Percentiles rank a stretch among this genome's conserved stretches.
These are phyloP conservation scores for Andrena dorsata DNA, from an alignment of 2,888 invertebrate genomes.

Conservation along the genomic window DNA sequence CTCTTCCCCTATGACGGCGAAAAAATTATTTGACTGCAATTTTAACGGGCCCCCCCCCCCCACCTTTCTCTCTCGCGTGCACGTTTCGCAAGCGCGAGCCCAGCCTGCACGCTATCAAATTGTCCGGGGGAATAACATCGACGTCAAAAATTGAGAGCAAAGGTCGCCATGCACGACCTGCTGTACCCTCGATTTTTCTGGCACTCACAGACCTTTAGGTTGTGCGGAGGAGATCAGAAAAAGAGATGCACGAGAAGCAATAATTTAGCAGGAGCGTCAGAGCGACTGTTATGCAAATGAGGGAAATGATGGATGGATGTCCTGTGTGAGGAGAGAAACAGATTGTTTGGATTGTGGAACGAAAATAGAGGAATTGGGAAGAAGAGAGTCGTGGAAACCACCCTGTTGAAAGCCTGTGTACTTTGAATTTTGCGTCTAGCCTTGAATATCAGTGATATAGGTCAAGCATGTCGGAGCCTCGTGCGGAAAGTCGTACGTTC, in stretches of 20 bases:
- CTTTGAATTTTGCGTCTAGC: no score
- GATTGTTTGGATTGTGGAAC: no score
- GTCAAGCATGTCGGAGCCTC: no score
- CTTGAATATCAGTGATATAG: no score
- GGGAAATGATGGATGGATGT: no score
- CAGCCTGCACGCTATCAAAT: not conserved
- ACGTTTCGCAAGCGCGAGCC: not conserved
- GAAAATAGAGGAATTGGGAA: no score
- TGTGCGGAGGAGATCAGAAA: not conserved
- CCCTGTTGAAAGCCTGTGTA: no score
- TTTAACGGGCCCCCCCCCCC: no score
- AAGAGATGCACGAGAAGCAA: not conserved
- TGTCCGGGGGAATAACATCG: not conserved
- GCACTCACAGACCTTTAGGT: not conserved
- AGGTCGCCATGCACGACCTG: not conserved
- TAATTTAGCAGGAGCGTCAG: not conserved
- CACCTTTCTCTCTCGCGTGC: not conserved
- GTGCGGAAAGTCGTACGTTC: no score
- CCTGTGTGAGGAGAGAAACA: no score
- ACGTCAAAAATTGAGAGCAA: not conserved
- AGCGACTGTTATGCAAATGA: no score
- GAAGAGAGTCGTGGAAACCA: no score
- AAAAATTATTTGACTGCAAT: slow-evolving; percentile 14
- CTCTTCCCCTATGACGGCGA: not conserved
- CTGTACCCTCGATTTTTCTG: not conserved